Conservation (phyloP, 2,888 invertebrate genomes). For the Habrosyne pyritoides region DNA sequence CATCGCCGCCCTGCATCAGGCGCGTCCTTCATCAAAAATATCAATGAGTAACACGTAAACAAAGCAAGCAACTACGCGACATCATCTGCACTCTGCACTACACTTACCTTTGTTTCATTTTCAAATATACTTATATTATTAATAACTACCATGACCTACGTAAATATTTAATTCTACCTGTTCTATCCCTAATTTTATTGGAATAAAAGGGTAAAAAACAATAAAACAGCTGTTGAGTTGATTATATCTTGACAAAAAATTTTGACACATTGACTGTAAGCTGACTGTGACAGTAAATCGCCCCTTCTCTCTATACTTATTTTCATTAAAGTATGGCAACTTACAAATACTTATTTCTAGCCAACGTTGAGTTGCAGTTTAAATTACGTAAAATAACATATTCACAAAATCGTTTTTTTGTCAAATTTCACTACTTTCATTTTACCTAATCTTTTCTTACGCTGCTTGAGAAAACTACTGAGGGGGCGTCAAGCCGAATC, state of each 20-base stretch:
- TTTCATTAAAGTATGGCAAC: too few species aligned
- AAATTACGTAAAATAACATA: too few species aligned
- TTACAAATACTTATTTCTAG: too few species aligned
- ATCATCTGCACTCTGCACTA: slow-evolving; percentile 28
- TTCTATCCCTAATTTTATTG: slow-evolving; percentile 35
- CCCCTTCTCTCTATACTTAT: too few species aligned
- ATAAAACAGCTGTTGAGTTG: slow-evolving; percentile 61
- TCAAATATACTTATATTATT: slow-evolving; percentile 61
- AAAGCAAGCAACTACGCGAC: slow-evolving; percentile 43
- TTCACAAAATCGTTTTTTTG: too few species aligned
- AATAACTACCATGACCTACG: slow-evolving; percentile 70
- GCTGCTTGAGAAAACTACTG: too few species aligned
- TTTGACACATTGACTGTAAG: slow-evolving; percentile 36
- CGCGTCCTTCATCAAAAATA: slow-evolving; percentile 62
- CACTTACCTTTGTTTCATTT: slow-evolving; percentile 81
- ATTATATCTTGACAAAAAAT: slow-evolving; percentile 41
- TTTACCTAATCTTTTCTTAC: too few species aligned
- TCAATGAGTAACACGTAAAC: slow-evolving; percentile 65
- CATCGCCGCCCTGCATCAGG: slow-evolving; percentile 70
- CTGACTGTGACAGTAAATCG: too few species aligned
- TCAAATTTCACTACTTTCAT: too few species aligned
- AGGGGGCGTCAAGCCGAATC: too few species aligned
- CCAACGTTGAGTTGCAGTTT: too few species aligned
- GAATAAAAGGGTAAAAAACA: slow-evolving; percentile 34
- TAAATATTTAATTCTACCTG: slow-evolving; percentile 55